A percentile compares a stretch with the other conserved stretches of the same genome.
Conservation (phyloP, 2,888 invertebrate genomes). For the Sinelater perroti region DNA sequence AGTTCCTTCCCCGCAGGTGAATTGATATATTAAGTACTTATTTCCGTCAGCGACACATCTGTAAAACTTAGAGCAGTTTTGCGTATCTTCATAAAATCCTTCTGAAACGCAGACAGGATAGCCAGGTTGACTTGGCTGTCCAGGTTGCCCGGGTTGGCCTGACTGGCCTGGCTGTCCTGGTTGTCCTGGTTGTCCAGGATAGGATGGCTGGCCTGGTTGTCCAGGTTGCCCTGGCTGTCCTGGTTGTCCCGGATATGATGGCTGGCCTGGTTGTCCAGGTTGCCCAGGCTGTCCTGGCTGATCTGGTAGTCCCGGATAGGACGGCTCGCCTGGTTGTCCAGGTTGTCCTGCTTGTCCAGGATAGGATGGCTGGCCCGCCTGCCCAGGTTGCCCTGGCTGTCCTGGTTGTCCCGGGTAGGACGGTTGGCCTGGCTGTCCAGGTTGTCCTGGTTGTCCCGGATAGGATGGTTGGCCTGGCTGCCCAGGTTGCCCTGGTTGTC, state of each 20-base stretch:
- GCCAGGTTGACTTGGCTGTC: slow-evolving; percentile 35
- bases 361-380: slow-evolving; percentile 34
- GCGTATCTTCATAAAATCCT: slow-evolving; percentile 70
- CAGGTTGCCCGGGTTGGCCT: slow-evolving; percentile 37
- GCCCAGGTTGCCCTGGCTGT: slow-evolving; percentile 35
- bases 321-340: slow-evolving; percentile 20
- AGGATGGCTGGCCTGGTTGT: slow-evolving; percentile 1
- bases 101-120: slow-evolving; percentile 4
- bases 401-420: slow-evolving; percentile 33
- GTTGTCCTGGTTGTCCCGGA: slow-evolving; percentile 33
- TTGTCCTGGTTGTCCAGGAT: slow-evolving; percentile 23
- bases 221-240: slow-evolving; percentile 16
- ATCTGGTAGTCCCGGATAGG: slow-evolving; percentile 35
- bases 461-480: slow-evolving; percentile 29
- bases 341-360: slow-evolving; percentile 32
- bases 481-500: not conserved
- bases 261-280: slow-evolving; percentile 46
- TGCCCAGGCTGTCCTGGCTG: slow-evolving; percentile 35
- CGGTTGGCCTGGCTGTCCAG: slow-evolving; percentile 45
- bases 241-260: slow-evolving; percentile 20
- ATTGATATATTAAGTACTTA: slow-evolving; percentile 72
- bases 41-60: slow-evolving; percentile 75
- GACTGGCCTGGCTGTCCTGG: slow-evolving; percentile 38
- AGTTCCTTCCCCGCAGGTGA: slow-evolving; percentile 74
- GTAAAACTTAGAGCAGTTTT: slow-evolving; percentile 79